Evolutionary conservation across 1,140 invertebrate genomes (phyloP), one percentile per base, ranked within the genome.

Genomic region (Megathymus violae): DNA sequence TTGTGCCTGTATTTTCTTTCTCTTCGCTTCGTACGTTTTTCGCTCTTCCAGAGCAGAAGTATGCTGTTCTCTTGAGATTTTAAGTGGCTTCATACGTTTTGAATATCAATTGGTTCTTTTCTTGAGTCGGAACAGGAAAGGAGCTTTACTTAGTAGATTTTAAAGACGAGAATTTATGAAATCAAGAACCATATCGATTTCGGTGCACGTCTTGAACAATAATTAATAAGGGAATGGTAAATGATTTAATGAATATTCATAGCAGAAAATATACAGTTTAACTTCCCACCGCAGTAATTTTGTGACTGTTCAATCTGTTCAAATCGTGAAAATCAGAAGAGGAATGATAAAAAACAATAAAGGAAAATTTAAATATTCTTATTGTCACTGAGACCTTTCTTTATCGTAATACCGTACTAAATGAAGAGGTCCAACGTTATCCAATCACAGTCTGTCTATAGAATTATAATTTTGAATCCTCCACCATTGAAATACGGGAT

Each of bases 331-430:
- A 5, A 27, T 41, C 16, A 13, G 13, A 56, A 56, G 36, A 56
- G 22, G 22, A 7, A 36, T 25, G 38, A 43, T 56, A 43, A 56
- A 38, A 38, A 43, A 68, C 66, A 68, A 61, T 64, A 62, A 48
- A 44, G 54, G 22, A 62, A 65, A 66, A 59, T 67, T 62, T 67
- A 50, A 62, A 68, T 60, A 66, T 69, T 61, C 54, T 59, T 58
- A 72, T 61, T 62, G 69, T 58, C 69, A 69, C 44, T 59, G 67
- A 76, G 70, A 69, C 76, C 68, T 78, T 78, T 69, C 71, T 79
- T 71, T 76, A 76, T 76, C 69, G 67, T 76, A 72, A 79, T 74
- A 59, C 62, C 65, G 54, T 71, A 68, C 66, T 63, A 68, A 79
- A 76, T 79, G 74, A 79, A 79, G 76, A 74, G 69, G 66, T 76